Percentiles rank a stretch among this genome's conserved stretches.
Evolutionary conservation across 2,888 invertebrate species (phyloP).

Genomic region (Tanypteryx hageni): DNA sequence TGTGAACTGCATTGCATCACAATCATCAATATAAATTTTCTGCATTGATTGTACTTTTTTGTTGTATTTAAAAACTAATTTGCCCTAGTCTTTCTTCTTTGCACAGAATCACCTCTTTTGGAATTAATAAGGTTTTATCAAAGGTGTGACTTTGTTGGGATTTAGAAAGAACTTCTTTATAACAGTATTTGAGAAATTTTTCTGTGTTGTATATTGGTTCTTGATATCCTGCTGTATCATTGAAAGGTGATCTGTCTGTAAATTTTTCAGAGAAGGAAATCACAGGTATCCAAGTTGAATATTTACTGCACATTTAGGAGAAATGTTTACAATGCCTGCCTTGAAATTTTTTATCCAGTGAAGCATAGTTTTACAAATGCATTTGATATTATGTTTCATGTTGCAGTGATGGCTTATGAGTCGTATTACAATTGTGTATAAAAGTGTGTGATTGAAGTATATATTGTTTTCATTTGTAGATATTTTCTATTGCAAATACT

Average conservation of each 20-base stretch:
- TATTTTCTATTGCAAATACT: background rate
- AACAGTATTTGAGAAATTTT: background rate
- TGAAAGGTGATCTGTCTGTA: background rate
- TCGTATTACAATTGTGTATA: conserved; percentile 48
- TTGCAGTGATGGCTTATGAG: background rate
- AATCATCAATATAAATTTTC: conserved; percentile 4
- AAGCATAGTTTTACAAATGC: background rate
- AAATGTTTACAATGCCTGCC: background rate
- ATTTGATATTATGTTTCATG: background rate
- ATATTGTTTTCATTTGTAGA: conserved; percentile 56
- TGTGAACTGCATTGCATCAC: conserved; percentile 50
- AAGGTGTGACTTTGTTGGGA: background rate
- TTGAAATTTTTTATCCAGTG: background rate
- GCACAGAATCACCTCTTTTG: background rate
- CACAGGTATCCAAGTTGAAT: too few species aligned
- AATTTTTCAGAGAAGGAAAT: background rate
- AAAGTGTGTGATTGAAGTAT: conserved; percentile 45
- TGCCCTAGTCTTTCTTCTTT: background rate
- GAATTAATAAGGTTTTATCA: background rate
- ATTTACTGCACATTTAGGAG: background rate
- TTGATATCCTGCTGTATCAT: background rate
- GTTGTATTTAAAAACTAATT: background rate
- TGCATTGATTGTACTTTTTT: background rate
- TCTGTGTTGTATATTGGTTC: background rate
- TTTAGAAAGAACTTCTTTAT: background rate